Evolutionary conservation across 2,797 vertebrate genomes (phyloP), one percentile per base, ranked within the genome.

Genomic region (Poecile montanus): DNA sequence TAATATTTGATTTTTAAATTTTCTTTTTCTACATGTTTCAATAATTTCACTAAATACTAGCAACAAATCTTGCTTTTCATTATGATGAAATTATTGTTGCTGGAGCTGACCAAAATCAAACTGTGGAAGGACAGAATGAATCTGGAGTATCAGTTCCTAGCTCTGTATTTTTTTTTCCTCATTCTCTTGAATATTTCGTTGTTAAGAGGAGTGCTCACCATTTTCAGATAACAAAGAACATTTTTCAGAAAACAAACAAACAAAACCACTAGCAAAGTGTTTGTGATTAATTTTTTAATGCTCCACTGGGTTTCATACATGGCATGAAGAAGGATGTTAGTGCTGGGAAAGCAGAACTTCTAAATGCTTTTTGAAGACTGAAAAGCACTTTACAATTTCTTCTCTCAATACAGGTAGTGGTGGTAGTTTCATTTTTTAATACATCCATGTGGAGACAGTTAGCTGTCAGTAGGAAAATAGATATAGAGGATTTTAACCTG

Each of bases 191-290:
- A 56, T 34, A 36, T 36, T 13, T 45, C 63, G 21, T 63, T 88
- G 67, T 47, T 34, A 76, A 58, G 74, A 83, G 17, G 14, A 51
- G 23, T 44, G 40, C 22, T 81, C 32, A 76, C 17, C 16, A 42
- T 91, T 88, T 89, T 62, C 44, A 86, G 45, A 54, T 60, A 71
- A 67, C 17, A 78, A 90, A 73, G 38, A 91, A 54, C 2, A 44
- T 47, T 86, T 89, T 65, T 82, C 56, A 73, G 58, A 90, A 88
- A 89, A 89, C 63, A 91, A 91, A 61, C 47, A 66, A 75, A 68
- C 32, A 61, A 78, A 73, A 34, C 40, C 76, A 44, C 44, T 14
- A 66, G 30, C 30, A 73, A 93, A 88, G n/a, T 23, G 38, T 45
- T 68, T 47, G 32, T 47, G 47, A 87, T 71, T 68, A 53, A 75